Percentiles rank a stretch among this genome's conserved stretches.
Conservation (phyloP, 2,888 invertebrate species). For the Yponomeuta evonymella region DNA sequence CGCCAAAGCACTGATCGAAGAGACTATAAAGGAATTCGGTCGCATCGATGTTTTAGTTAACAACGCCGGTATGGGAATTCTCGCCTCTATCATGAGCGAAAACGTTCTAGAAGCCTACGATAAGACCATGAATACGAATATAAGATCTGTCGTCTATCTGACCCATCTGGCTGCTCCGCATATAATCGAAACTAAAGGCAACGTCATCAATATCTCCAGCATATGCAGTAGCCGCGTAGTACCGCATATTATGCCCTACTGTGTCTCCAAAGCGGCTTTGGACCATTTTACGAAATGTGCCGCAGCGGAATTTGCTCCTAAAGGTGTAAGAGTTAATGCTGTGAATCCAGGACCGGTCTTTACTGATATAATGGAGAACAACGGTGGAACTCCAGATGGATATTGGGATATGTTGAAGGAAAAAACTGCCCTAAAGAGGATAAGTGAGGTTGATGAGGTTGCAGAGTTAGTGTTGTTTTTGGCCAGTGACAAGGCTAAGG, state of each 20-base stretch:
- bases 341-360: slow-evolving; percentile 79
- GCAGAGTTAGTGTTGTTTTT: slow-evolving; percentile 31
- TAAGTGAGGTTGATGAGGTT: slow-evolving; percentile 25
- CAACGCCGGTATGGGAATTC: slow-evolving; percentile 17
- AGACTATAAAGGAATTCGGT: slow-evolving; percentile 17
- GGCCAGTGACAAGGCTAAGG: slow-evolving; percentile 32
- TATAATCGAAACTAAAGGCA: slow-evolving; percentile 25
- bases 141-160: slow-evolving; percentile 12
- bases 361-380: slow-evolving; percentile 48
- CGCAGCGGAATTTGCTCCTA: slow-evolving; percentile 68
- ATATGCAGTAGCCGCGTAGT: slow-evolving; percentile 21
- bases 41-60: slow-evolving; percentile 20
- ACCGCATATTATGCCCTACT: slow-evolving; percentile 52
- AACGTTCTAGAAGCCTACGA: slow-evolving; percentile 15
- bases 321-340: slow-evolving; percentile 20
- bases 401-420: slow-evolving; percentile 12
- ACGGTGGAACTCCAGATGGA: slow-evolving; percentile 18
- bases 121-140: slow-evolving; percentile 13
- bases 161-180: slow-evolving; percentile 22
- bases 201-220: slow-evolving; percentile 28
- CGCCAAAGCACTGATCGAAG: slow-evolving; percentile 14
- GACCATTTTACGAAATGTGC: slow-evolving; percentile 83
- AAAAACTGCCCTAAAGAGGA: slow-evolving; percentile 9
- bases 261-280: slow-evolving; percentile 81
- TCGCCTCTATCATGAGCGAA: neutral